Conservation (phyloP, 2,888 invertebrate species). For the Hetaerina titia region DNA sequence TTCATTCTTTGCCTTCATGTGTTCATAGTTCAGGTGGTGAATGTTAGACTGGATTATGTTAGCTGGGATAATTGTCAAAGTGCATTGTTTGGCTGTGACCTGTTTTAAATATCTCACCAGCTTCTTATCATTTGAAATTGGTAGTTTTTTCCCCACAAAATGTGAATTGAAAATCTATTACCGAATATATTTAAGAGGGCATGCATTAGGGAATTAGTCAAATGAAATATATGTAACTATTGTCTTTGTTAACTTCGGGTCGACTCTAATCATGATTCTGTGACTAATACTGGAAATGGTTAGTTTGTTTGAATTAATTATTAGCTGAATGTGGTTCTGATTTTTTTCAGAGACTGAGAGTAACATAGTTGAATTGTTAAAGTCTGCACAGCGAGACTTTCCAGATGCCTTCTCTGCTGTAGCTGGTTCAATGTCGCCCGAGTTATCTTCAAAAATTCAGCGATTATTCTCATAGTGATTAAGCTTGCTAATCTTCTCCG, state of each 20-base stretch:
- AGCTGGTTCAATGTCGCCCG: constrained; percentile 76
- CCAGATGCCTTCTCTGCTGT: constrained; percentile 79
- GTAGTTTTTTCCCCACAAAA: no score
- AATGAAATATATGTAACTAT: background rate
- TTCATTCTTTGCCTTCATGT: no score
- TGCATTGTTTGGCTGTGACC: no score
- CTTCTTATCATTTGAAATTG: no score
- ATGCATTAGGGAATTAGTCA: no score
- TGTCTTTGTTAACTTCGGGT: background rate
- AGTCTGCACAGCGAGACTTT: constrained; percentile 80
- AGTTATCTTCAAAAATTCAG: constrained; percentile 75
- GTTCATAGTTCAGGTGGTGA: no score
- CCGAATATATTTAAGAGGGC: no score
- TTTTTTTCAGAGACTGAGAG: constrained; percentile 78
- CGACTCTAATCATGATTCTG: background rate
- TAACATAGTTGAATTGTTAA: constrained; percentile 79
- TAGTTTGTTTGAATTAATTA: background rate
- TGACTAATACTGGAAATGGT: background rate
- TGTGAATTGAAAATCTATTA: no score
- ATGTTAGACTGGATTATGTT: no score
- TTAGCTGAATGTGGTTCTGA: constrained; percentile 69
- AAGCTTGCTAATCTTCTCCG: background rate
- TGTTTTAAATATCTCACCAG: no score
- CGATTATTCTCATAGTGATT: constrained; percentile 72
- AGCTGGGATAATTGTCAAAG: no score